phyloP scores from a whole-genome alignment of 2,797 vertebrate genomes.

The Siniperca undulata region DNA sequence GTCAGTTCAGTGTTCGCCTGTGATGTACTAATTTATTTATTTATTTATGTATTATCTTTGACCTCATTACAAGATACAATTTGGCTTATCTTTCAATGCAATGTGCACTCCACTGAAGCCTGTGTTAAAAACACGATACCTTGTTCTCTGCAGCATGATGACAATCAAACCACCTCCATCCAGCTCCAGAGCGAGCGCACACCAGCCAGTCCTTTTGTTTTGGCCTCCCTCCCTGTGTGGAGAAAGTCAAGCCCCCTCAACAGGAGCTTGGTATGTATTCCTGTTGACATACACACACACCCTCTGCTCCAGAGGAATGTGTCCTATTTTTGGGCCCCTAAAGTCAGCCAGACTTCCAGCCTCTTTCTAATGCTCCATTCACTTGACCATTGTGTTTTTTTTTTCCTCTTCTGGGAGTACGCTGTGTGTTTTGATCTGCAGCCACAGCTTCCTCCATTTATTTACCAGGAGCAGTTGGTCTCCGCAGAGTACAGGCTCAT shows the following conservation, averaged over 20 bases:
- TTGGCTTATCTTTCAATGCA: no score
- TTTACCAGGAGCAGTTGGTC: slow-evolving; percentile 40
- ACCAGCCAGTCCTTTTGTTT: slow-evolving; percentile 66
- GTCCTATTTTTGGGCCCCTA: slow-evolving; percentile 74
- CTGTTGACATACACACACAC: slow-evolving; percentile 73
- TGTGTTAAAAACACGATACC: slow-evolving; percentile 43
- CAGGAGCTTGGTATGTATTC: slow-evolving; percentile 74
- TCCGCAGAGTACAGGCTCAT: slow-evolving; percentile 5
- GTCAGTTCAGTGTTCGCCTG: background rate
- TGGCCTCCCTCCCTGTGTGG: slow-evolving; percentile 55
- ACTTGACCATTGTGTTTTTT: slow-evolving; percentile 65
- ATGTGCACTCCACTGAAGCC: background rate
- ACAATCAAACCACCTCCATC: slow-evolving; percentile 46
- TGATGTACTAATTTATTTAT: background rate
- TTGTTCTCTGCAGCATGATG: slow-evolving; percentile 20
- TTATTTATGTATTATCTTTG: background rate
- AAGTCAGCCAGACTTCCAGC: slow-evolving; percentile 60
- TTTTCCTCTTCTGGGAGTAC: slow-evolving; percentile 14
- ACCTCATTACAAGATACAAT: background rate
- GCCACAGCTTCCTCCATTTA: slow-evolving; percentile 36
- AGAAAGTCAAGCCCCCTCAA: slow-evolving; percentile 72
- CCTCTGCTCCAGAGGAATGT: slow-evolving; percentile 76
- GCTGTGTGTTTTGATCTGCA: slow-evolving; percentile 47
- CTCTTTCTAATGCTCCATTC: slow-evolving; percentile 54
- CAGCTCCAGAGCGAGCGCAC: slow-evolving; percentile 29